Evolutionary conservation across 1,140 invertebrate species (phyloP).

Genomic region (Cherax quadricarinatus): DNA sequence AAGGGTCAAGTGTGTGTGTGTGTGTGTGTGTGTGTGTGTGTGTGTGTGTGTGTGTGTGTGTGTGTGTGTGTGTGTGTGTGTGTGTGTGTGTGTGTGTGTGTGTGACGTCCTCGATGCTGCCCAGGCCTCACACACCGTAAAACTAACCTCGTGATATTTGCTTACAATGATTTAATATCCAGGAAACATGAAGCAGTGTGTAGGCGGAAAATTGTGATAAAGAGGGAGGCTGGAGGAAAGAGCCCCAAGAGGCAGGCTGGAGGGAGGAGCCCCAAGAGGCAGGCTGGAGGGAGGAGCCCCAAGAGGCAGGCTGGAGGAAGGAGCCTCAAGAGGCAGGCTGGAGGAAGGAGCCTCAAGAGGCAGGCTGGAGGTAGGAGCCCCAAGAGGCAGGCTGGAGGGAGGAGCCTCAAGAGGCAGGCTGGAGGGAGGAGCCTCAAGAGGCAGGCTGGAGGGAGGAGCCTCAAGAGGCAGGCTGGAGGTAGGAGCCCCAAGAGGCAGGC

Average conservation of each 20-base stretch:
- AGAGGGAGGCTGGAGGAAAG: constrained; percentile 28
- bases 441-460: constrained; percentile 17
- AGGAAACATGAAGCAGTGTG: constrained; percentile 22
- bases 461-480: constrained; percentile 30
- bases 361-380: constrained; percentile 3
- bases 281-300: constrained; percentile 2
- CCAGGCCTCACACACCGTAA: background rate
- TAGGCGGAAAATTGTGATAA: constrained; percentile 13
- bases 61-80: no score
- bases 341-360: constrained; percentile 17
- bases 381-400: constrained; percentile 37
- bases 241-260: constrained; percentile 28
- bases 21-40: no score
- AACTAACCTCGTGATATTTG: background rate
- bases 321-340: background rate
- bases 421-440: constrained; percentile 37
- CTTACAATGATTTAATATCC: constrained; percentile 2
- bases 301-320: constrained; percentile 37
- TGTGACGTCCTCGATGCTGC: no score
- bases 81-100: no score
- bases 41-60: no score
- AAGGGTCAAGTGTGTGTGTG: no score
- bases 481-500: constrained; percentile 30
- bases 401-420: constrained; percentile 31
- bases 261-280: constrained; percentile 38